Conservation (phyloP, 2,888 invertebrate species). For the Steinernema hermaphroditum region DNA sequence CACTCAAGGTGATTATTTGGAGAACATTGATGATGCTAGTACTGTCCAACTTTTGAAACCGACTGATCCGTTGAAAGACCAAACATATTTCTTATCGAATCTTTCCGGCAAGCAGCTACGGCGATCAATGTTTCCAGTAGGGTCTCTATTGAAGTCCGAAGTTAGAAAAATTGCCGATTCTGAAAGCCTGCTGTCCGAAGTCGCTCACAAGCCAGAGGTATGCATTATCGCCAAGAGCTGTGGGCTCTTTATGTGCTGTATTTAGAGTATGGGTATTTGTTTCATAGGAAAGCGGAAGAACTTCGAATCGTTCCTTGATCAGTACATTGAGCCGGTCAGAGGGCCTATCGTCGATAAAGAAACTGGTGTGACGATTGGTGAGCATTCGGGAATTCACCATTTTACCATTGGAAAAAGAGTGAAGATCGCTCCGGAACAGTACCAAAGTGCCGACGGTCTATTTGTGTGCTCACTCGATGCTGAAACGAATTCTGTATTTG, state of each 20-base stretch:
- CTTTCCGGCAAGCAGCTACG: constrained; percentile 78
- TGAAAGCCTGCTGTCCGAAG: constrained; percentile 44
- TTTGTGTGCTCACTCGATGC: constrained; percentile 79
- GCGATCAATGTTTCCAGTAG: constrained; percentile 87
- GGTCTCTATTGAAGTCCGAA: constrained; percentile 76
- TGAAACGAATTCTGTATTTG: constrained; percentile 77
- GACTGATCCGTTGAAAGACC: constrained; percentile 77
- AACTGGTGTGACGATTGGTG: constrained; percentile 77
- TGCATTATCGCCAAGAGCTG: constrained; percentile 6
- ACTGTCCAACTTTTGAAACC: constrained; percentile 40
- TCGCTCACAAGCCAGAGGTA: constrained; percentile 58
- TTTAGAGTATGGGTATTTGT: constrained; percentile 78
- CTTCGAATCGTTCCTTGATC: constrained; percentile 83
- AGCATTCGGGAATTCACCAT: constrained; percentile 80
- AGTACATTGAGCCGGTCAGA: constrained; percentile 80
- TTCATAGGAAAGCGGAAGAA: constrained; percentile 84
- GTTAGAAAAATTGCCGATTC: constrained; percentile 73
- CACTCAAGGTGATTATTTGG: constrained; percentile 74
- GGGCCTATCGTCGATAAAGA: constrained; percentile 83
- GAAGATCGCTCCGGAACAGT: constrained; percentile 70
- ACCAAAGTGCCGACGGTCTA: constrained; percentile 73
- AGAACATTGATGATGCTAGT: constrained; percentile 37
- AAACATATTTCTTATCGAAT: constrained; percentile 90
- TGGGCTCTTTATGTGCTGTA: constrained; percentile 47
- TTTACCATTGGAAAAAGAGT: constrained; percentile 91